A percentile compares a stretch with the other conserved stretches of the same genome.
Evolutionary conservation across 2,797 vertebrate species (phyloP).

Genomic region (Fistularia tabacaria): DNA sequence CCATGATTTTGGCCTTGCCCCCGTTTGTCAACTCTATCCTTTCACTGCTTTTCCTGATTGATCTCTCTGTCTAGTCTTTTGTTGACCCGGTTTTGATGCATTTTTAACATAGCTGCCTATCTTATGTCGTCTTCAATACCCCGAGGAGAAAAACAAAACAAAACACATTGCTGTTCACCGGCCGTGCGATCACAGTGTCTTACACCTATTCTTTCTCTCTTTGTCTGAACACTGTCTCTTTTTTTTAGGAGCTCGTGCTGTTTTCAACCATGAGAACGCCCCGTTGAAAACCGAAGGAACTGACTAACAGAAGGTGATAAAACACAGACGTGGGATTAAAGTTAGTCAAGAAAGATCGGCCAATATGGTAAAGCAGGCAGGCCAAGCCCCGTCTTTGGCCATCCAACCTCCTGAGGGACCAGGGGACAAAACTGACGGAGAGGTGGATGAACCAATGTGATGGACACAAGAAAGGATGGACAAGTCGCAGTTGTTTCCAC

Average conservation of each 20-base stretch:
- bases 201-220: slow-evolving; percentile 32
- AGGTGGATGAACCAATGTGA: slow-evolving; percentile 48
- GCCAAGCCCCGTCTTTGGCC: slow-evolving; percentile 34
- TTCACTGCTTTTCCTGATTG: slow-evolving; percentile 38
- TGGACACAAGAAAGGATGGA: slow-evolving; percentile 49
- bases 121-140: slow-evolving; percentile 50
- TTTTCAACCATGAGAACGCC: slow-evolving; percentile 50
- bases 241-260: slow-evolving; percentile 54
- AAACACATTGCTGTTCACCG: slow-evolving; percentile 32
- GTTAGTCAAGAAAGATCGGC: slow-evolving; percentile 10
- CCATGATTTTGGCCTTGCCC: slow-evolving; percentile 14
- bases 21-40: slow-evolving; percentile 34
- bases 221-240: slow-evolving; percentile 2
- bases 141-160: slow-evolving; percentile 4
- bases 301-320: slow-evolving; percentile 43
- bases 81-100: slow-evolving; percentile 46
- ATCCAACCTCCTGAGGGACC: slow-evolving; percentile 44
- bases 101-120: slow-evolving; percentile 47
- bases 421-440: slow-evolving; percentile 38
- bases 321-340: slow-evolving; percentile 24
- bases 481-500: slow-evolving; percentile 34
- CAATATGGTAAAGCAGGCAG: slow-evolving; percentile 40
- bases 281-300: slow-evolving; percentile 59
- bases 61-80: slow-evolving; percentile 20
- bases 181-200: slow-evolving; percentile 49